Percentiles rank a stretch among this genome's conserved stretches.
Conservation (phyloP, 2,113 vertebrate genomes). For the Ceyx cyanopectus region DNA sequence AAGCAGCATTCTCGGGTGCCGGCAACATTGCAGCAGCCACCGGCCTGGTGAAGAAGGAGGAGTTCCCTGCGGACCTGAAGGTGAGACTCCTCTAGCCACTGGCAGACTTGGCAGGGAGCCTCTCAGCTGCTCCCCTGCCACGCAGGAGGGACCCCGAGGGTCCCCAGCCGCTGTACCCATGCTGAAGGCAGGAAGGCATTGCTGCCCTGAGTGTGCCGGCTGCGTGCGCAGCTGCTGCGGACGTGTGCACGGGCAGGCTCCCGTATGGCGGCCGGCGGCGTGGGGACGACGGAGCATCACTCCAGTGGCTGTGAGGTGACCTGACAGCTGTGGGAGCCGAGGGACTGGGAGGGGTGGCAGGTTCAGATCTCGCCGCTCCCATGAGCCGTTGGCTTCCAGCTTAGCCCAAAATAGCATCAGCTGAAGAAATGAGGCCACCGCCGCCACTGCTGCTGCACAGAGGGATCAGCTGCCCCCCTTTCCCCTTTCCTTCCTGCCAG, state of each 20-base stretch:
- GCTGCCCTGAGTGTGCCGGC: accelerated
- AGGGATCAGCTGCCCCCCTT: background rate
- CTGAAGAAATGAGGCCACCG: slow-evolving; percentile 83
- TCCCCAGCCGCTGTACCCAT: background rate
- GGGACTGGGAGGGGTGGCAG: slow-evolving; percentile 3
- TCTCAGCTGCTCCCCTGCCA: background rate
- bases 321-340: slow-evolving; percentile 31
- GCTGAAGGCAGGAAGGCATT: accelerated
- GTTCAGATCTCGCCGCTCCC: slow-evolving; percentile 30
- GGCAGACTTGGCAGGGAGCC: background rate
- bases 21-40: slow-evolving; percentile 96
- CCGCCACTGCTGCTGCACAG: background rate
- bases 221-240: accelerated
- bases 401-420: slow-evolving; percentile 87
- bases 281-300: background rate
- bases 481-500: background rate
- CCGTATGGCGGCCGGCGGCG: background rate
- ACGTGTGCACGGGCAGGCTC: background rate
- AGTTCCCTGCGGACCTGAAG: slow-evolving; percentile 93
- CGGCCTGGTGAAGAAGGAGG: slow-evolving; percentile 94
- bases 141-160: accelerated
- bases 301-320: background rate
- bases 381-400: slow-evolving; percentile 78
- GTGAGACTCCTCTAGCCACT: slow-evolving; percentile 50
- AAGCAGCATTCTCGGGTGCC: slow-evolving; percentile 86